Evolutionary conservation across 2,888 invertebrate species (phyloP), one percentile per base, ranked within the genome.

Genomic region (Conops quadrifasciatus): DNA sequence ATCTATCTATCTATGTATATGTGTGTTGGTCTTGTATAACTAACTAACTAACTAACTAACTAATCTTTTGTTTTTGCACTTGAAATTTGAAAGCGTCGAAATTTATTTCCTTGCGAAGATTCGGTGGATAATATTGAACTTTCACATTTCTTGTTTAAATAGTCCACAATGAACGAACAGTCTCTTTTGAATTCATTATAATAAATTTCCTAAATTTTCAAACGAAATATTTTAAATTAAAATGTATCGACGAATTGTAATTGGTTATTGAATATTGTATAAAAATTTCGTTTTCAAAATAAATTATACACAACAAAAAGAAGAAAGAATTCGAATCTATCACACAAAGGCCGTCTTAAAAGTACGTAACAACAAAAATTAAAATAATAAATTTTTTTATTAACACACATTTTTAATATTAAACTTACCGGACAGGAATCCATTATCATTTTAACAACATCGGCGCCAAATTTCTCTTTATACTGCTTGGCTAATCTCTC

Each of bases 391-490:
- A n/a, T n/a, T n/a, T n/a, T n/a, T n/a, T n/a, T n/a, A n/a, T n/a
- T n/a, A n/a, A n/a, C n/a, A n/a, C n/a, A n/a, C n/a, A n/a, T n/a
- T n/a, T n/a, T n/a, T n/a, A n/a, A n/a, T 36, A 7, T 56, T 56
- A 7, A n/a, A 87, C 89, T 88, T 82, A 96, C 95, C 83, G 94
- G 94, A 67, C 92, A 92, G 0, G 96, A 96, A 85, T 97, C 96
- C 91, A 94, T 94, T 70, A 97, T 95, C 88, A 97, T 92, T 85
- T 94, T 94, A 5, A 97, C 94, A 73, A 91, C 91, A 77, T 93
- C 96, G 56, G 89, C 88, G 1, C 97, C 96, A 84, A 94, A 95
- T 84, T 96, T 96, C 75, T 94, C 93, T 75, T 92, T 91, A 83
- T 95, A 96, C 79, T 94, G 91, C 74, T 90, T 92, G 75, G 91